These are phyloP conservation scores for Ardeotis arabs DNA, from an alignment of 2,113 vertebrate genomes.

Conservation along the genomic window DNA sequence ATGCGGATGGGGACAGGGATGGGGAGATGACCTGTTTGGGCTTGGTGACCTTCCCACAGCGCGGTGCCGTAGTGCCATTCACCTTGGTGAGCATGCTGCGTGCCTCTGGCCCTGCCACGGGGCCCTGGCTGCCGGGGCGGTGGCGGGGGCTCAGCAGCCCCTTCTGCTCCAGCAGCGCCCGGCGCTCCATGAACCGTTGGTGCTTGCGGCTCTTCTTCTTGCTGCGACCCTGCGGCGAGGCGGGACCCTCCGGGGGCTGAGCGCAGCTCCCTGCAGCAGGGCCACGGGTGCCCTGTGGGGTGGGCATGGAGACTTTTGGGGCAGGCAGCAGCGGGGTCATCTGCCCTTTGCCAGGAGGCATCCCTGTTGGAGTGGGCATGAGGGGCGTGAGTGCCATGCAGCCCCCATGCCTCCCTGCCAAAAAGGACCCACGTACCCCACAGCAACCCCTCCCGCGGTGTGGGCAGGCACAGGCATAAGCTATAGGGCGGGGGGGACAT, in stretches of 20 bases:
- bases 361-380: not conserved
- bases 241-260: not conserved
- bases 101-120: accelerated
- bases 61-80: accelerated
- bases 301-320: accelerated
- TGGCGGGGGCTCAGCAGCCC: slow-evolving; percentile 3
- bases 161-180: slow-evolving; percentile 62
- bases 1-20: not conserved
- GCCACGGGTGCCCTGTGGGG: not conserved
- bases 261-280: accelerated
- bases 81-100: accelerated
- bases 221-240: not conserved
- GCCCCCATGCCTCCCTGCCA: accelerated
- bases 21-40: accelerated
- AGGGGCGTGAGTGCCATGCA: not conserved
- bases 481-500: accelerated
- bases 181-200: slow-evolving; percentile 72
- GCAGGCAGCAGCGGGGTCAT: not conserved
- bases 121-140: accelerated
- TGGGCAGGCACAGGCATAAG: not conserved
- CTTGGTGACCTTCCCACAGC: not conserved
- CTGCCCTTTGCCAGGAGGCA: slow-evolving; percentile 32
- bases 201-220: slow-evolving; percentile 76
- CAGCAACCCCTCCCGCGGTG: accelerated
- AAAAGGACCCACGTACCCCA: accelerated